phyloP scores from a whole-genome alignment of 2,888 invertebrate genomes.

The Panzeria rudis region DNA sequence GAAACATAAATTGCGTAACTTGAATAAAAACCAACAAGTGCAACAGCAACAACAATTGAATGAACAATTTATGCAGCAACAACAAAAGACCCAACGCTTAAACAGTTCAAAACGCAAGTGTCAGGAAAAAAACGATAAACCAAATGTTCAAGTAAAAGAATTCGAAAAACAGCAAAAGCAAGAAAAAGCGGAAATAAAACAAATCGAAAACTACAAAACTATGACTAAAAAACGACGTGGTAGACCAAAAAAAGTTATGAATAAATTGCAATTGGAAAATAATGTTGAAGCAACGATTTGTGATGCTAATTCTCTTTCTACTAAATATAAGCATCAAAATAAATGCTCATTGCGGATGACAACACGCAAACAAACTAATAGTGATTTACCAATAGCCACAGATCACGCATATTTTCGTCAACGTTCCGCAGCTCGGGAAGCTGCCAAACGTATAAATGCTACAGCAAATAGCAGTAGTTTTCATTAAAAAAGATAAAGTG shows the following conservation, averaged over 20 bases:
- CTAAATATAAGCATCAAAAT: neutral
- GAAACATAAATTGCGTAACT: constrained; percentile 1
- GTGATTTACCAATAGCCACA: neutral
- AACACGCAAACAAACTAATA: constrained; percentile 31
- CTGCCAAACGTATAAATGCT: constrained; percentile 56
- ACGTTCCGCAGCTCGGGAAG: constrained; percentile 49
- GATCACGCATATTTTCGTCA: constrained; percentile 57
- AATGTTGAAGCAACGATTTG: neutral
- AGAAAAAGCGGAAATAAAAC: constrained; percentile 1
- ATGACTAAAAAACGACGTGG: constrained; percentile 25
- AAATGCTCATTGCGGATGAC: constrained; percentile 8
- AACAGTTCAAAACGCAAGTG: constrained; percentile 39
- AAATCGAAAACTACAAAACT: neutral
- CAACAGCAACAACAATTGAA: constrained; percentile 3
- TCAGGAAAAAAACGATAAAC: constrained; percentile 56
- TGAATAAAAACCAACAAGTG: neutral
- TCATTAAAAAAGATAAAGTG: constrained; percentile 24
- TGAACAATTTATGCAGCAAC: neutral
- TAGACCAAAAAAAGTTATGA: constrained; percentile 39
- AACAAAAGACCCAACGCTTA: constrained; percentile 8
- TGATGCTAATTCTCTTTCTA: neutral
- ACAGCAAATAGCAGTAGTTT: constrained; percentile 19
- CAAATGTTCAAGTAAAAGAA: constrained; percentile 37
- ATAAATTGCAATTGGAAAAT: neutral
- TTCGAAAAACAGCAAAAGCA: constrained; percentile 29